Evolutionary conservation across 2,888 invertebrate genomes (phyloP).

Genomic region (Metellina segmentata): DNA sequence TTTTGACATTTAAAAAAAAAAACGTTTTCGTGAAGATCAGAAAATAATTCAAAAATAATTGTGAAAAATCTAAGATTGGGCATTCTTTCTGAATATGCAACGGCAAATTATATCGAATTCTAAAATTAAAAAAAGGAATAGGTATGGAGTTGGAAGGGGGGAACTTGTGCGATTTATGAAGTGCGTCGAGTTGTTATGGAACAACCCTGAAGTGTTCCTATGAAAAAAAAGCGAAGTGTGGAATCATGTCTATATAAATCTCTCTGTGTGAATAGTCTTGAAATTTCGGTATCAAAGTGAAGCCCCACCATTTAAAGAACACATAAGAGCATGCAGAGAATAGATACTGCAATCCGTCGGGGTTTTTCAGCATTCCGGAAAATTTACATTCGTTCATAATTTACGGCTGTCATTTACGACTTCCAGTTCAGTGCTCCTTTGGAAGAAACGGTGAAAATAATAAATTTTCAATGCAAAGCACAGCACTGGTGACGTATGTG

Average conservation of each 20-base stretch:
- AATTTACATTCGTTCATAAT: background rate
- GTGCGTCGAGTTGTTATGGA: no score
- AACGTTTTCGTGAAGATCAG: no score
- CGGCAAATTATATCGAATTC: no score
- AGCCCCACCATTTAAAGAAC: background rate
- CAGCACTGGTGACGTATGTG: background rate
- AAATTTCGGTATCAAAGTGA: background rate
- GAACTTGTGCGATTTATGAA: no score
- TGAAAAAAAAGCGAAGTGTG: no score
- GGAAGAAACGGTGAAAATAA: background rate
- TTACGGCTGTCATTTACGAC: background rate
- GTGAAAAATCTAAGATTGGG: no score
- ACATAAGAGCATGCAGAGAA: background rate
- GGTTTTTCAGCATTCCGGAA: background rate
- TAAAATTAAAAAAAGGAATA: no score
- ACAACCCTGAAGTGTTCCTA: no score
- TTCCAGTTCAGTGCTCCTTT: background rate
- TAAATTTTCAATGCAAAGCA: background rate
- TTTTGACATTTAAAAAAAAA: no score
- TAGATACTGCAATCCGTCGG: background rate
- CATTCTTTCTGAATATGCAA: no score
- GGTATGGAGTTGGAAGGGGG: no score
- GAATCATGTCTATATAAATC: background rate
- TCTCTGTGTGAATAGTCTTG: background rate
- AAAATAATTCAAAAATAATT: no score